A percentile compares a stretch with the other conserved stretches of the same genome.
Evolutionary conservation across 2,797 vertebrate genomes (phyloP).

Genomic region (Sciurus carolinensis): DNA sequence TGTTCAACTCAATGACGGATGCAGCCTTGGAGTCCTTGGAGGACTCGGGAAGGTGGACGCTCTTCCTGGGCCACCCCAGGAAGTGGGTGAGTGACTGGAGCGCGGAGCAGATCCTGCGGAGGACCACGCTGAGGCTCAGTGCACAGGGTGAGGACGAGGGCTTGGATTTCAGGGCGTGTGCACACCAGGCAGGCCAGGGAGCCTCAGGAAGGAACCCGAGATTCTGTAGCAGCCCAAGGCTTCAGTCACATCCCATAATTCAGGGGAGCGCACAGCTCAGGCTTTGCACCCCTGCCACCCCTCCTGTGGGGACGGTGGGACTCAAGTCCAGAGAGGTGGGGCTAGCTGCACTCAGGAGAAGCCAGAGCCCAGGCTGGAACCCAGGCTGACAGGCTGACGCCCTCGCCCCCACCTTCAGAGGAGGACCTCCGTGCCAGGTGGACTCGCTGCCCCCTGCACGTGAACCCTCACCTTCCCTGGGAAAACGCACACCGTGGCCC

Average conservation of each 20-base stretch:
- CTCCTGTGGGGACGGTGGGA: background rate
- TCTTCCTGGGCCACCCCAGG: background rate
- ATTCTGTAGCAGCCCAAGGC: background rate
- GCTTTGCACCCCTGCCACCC: background rate
- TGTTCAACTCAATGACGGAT: background rate
- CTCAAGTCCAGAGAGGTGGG: background rate
- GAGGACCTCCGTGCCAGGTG: background rate
- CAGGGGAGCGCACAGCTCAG: conserved; percentile 23
- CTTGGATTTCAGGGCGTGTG: background rate
- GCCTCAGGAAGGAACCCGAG: background rate
- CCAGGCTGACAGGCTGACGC: background rate
- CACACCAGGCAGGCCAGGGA: background rate
- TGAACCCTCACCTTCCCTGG: background rate
- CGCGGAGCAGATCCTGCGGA: conserved; percentile 33
- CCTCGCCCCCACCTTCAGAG: background rate
- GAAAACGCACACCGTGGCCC: background rate
- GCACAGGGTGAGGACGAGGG: conserved; percentile 22
- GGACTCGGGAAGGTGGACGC: background rate
- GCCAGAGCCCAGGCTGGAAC: background rate
- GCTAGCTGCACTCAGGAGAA: background rate
- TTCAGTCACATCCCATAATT: background rate
- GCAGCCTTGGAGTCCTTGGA: background rate
- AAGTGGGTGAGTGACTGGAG: background rate
- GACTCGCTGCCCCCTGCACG: background rate
- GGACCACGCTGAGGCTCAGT: background rate